Evolutionary conservation across 2,113 vertebrate genomes (phyloP).

Genomic region (Chloroceryle aenea): DNA sequence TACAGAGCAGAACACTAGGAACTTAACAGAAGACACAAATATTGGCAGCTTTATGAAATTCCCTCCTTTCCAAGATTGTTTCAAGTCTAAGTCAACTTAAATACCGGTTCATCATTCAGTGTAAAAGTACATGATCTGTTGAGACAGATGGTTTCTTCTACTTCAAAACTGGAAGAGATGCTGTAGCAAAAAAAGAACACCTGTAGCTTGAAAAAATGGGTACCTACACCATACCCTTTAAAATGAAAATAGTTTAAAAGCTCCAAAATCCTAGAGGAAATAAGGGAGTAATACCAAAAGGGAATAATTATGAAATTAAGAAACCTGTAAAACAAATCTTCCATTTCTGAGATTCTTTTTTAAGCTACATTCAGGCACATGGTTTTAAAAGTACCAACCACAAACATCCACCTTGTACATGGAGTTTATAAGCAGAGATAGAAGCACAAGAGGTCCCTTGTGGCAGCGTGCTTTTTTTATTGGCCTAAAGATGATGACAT

Average conservation of each 20-base stretch:
- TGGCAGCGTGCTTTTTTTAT: not conserved
- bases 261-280: not conserved
- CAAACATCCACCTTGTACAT: not conserved
- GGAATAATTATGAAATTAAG: not conserved
- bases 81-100: slow-evolving; percentile 31
- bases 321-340: not conserved
- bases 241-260: not conserved
- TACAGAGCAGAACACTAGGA: slow-evolving; percentile 18
- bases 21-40: slow-evolving; percentile 35
- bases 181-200: not conserved
- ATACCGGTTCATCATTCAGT: slow-evolving; percentile 13
- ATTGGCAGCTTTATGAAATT: slow-evolving; percentile 53
- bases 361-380: not conserved
- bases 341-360: not conserved
- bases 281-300: not conserved
- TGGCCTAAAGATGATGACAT: not conserved
- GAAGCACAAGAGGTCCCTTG: not conserved
- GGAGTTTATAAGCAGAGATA: not conserved
- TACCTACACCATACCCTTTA: not conserved
- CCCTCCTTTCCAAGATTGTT: slow-evolving; percentile 49
- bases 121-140: slow-evolving; percentile 64
- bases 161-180: slow-evolving; percentile 33
- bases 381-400: not conserved
- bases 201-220: not conserved
- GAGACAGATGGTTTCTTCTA: slow-evolving; percentile 58